Evolutionary conservation across 1,140 invertebrate genomes (phyloP).

Genomic region (Macrocentrus cingulum): DNA sequence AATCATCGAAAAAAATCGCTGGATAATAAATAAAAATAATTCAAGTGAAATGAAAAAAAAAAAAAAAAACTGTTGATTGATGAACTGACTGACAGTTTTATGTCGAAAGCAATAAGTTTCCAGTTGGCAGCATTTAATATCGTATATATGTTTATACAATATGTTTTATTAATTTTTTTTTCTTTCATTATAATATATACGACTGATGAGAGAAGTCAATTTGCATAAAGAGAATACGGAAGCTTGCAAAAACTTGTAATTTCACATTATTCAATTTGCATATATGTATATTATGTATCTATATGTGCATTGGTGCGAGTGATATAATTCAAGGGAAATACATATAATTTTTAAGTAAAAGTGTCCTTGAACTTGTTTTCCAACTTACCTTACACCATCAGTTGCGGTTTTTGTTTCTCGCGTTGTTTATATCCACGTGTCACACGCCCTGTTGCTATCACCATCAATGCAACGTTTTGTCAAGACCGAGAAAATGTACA

Average conservation of each 20-base stretch:
- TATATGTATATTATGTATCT: background rate
- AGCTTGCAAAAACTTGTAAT: background rate
- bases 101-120: too few species aligned
- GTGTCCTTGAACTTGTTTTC: conserved; percentile 1
- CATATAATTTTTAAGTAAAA: background rate
- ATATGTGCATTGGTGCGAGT: background rate
- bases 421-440: conserved; percentile 15
- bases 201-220: conserved; percentile 16
- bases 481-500: background rate
- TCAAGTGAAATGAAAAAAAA: too few species aligned
- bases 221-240: background rate
- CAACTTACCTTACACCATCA: conserved; percentile 14
- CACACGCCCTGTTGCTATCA: conserved; percentile 7
- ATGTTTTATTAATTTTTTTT: conserved; percentile 25
- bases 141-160: conserved; percentile 14
- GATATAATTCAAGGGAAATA: background rate
- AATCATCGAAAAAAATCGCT: too few species aligned
- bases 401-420: conserved; percentile 13
- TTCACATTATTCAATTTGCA: too few species aligned
- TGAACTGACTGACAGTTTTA: too few species aligned
- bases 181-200: too few species aligned
- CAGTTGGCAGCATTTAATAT: background rate
- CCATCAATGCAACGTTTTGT: background rate
- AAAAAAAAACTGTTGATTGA: too few species aligned
- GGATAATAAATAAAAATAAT: too few species aligned